Evolutionary conservation across 2,113 vertebrate species (phyloP).

Genomic region (Paramisgurnus dabryanus): DNA sequence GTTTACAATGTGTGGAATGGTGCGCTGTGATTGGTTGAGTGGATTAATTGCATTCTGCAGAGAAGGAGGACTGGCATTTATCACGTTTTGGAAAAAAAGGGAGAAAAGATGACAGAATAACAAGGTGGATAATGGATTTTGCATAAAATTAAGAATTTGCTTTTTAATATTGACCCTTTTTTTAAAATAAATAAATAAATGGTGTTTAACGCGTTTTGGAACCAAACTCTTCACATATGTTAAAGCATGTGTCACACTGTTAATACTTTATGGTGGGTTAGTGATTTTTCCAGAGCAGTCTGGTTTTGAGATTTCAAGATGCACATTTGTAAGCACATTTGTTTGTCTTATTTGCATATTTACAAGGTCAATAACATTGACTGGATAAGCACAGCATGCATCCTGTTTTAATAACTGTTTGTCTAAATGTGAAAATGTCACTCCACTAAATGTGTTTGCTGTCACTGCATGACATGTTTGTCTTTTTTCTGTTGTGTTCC

Average conservation of each 20-base stretch:
- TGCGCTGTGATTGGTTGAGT: too few species aligned
- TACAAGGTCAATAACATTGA: neutral
- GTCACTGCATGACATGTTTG: neutral
- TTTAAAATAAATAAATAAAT: too few species aligned
- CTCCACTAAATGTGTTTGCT: neutral
- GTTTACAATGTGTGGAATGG: too few species aligned
- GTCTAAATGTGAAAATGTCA: neutral
- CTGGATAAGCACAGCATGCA: neutral
- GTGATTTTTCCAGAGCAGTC: neutral
- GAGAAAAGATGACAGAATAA: too few species aligned
- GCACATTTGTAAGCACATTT: neutral
- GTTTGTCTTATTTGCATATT: conserved; percentile 8
- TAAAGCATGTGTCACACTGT: neutral
- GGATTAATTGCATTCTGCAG: too few species aligned
- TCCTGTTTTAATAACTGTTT: neutral
- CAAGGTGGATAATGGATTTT: too few species aligned
- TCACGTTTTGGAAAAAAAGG: too few species aligned
- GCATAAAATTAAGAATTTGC: too few species aligned
- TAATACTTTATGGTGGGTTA: neutral
- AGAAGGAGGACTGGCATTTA: too few species aligned
- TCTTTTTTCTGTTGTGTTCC: neutral
- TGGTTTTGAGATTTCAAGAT: neutral
- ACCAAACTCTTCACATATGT: too few species aligned
- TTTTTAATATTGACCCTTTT: too few species aligned
- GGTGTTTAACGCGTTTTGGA: too few species aligned